Conservation (phyloP, 2,113 vertebrate species). For the Hemicordylus capensis region DNA sequence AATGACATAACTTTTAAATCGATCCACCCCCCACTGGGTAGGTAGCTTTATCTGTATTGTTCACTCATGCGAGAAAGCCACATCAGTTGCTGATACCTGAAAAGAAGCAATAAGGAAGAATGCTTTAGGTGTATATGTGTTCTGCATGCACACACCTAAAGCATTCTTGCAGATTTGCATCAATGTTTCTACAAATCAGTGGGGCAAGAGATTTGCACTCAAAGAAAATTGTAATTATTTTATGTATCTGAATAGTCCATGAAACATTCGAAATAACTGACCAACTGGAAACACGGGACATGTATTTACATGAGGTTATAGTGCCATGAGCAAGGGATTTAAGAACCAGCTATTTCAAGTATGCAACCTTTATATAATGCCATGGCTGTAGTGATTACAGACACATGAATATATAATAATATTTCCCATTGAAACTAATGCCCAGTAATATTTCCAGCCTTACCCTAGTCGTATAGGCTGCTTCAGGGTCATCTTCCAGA, state of each 20-base stretch:
- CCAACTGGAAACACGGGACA: neutral
- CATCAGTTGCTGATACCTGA: neutral
- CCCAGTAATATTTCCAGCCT: constrained; percentile 34
- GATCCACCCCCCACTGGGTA: neutral
- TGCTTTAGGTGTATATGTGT: neutral
- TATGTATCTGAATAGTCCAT: neutral
- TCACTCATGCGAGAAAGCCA: neutral
- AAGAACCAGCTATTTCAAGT: neutral
- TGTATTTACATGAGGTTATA: neutral
- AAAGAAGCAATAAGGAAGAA: neutral
- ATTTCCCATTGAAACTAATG: neutral
- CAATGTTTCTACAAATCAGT: neutral
- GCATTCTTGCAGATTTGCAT: neutral
- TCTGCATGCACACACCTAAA: neutral
- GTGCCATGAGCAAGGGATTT: neutral
- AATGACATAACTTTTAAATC: neutral
- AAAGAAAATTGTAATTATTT: neutral
- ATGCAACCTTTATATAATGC: neutral
- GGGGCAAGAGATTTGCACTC: neutral
- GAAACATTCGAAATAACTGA: neutral
- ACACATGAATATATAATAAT: too few species aligned
- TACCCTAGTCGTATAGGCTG: constrained; percentile 96
- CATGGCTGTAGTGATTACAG: neutral
- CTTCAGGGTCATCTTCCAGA: constrained; percentile 95
- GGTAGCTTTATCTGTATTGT: neutral